A percentile compares a stretch with the other conserved stretches of the same genome.
These are phyloP conservation scores for Aspiorhynchus laticeps DNA, from an alignment of 2,113 vertebrate species.

Conservation along the genomic window DNA sequence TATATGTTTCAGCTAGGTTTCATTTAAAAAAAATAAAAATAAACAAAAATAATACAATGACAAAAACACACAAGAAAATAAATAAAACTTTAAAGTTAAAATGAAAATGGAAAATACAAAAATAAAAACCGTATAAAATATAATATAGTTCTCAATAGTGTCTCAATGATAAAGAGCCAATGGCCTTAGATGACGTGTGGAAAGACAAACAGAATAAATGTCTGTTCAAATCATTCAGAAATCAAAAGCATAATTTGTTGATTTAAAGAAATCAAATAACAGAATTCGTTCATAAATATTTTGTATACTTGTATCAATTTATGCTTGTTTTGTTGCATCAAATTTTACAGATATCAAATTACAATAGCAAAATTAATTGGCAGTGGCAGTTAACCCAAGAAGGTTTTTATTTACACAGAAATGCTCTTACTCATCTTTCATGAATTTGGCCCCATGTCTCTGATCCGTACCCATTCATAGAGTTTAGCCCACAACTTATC, in stretches of 20 bases:
- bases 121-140: neutral
- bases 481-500: neutral
- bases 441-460: neutral
- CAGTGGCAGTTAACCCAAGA: neutral
- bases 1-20: neutral
- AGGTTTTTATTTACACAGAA: neutral
- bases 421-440: neutral
- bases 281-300: neutral
- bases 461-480: neutral
- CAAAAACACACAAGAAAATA: neutral
- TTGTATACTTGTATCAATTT: neutral
- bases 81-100: neutral
- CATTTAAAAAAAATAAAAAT: neutral
- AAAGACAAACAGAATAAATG: neutral
- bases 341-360: neutral
- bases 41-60: neutral
- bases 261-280: neutral
- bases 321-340: neutral
- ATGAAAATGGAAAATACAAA: neutral
- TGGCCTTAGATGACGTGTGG: neutral
- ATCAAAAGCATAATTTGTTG: too few species aligned
- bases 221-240: too few species aligned
- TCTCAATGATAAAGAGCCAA: neutral
- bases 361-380: neutral
- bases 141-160: too few species aligned